Base-by-base conservation (phyloP, 2,888 invertebrate genomes). In the Linnaemya tessellans region DNA sequence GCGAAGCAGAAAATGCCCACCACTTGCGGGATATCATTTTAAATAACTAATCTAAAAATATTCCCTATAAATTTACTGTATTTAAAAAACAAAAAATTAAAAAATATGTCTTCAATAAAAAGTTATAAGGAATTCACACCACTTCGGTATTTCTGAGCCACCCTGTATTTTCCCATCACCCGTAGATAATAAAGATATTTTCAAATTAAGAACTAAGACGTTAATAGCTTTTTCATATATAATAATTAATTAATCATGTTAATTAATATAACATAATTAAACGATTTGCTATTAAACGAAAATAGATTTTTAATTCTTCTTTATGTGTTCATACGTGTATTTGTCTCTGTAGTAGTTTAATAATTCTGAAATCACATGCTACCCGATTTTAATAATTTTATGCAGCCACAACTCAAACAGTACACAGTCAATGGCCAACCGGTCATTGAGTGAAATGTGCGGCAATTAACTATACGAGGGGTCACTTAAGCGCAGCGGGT, bases 361-460 rank as follows among this genome's bases (percentile, higher is more conserved):
- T 3, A 38, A 62, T 35, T 10, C 46, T 64, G 13, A 56, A 56
- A n/a, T 9, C 15, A 30, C 30, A 30, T 30, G 30, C 2, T 30
- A 3, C 5, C 5, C 2, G 30, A 30, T 30, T 30, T 30, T 30
- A 30, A 30, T 30, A 9, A 60, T 38, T n/a, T 71, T 4, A 13
- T 41, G n/a, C n/a, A 41, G 2, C n/a, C 43, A 35, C 18, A 65
- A 65, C 25, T 64, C 51, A 75, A 10, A 54, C 41, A 54, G 41
- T 41, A 60, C 58, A 58, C 49, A 51, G 78, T 54, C 60, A 70
- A 79, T 75, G 74, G 15, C 64, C 74, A 75, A 75, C 30, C 62
- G 25, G 78, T 13, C 25, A 68, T 70, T 60, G 15, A 41, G 51
- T 18, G 38, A 25, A 49, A 10, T 41, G 18, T 70, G 54, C 20